Evolutionary conservation across 2,113 vertebrate species (phyloP).

Genomic region (Malurus elegans): DNA sequence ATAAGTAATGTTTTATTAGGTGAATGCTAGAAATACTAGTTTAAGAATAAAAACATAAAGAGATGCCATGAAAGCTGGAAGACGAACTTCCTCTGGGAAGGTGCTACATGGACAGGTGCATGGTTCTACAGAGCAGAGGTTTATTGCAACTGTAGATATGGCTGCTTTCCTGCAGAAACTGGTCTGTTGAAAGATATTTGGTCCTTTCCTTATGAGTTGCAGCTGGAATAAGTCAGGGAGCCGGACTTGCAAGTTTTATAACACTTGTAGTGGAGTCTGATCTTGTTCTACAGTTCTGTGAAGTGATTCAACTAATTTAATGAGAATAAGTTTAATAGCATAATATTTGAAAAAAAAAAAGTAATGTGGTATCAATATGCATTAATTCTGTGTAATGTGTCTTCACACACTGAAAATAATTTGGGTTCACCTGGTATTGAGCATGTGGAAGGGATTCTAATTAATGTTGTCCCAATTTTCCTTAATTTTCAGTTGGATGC

Average conservation of each 20-base stretch:
- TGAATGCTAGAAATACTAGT: not conserved
- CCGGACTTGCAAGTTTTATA: not conserved
- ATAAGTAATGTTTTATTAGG: not conserved
- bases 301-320: not conserved
- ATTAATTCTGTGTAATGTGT: not conserved
- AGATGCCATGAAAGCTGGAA: not conserved
- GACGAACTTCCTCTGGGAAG: not conserved
- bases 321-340: not conserved
- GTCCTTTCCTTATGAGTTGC: not conserved
- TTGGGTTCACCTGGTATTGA: not conserved
- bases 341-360: not conserved
- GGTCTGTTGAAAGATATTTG: not conserved
- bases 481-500: not conserved
- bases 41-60: not conserved
- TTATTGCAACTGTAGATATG: not conserved
- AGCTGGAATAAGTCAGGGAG: not conserved
- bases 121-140: not conserved
- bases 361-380: not conserved
- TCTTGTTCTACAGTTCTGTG: not conserved
- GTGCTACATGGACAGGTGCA: not conserved
- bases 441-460: not conserved
- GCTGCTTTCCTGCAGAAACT: not conserved
- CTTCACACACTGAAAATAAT: not conserved
- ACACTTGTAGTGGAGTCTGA: not conserved
- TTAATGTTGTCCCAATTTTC: not conserved